Evolutionary conservation across 2,888 invertebrate species (phyloP), one percentile per base, ranked within the genome.

Genomic region (Nemoura dubitans): DNA sequence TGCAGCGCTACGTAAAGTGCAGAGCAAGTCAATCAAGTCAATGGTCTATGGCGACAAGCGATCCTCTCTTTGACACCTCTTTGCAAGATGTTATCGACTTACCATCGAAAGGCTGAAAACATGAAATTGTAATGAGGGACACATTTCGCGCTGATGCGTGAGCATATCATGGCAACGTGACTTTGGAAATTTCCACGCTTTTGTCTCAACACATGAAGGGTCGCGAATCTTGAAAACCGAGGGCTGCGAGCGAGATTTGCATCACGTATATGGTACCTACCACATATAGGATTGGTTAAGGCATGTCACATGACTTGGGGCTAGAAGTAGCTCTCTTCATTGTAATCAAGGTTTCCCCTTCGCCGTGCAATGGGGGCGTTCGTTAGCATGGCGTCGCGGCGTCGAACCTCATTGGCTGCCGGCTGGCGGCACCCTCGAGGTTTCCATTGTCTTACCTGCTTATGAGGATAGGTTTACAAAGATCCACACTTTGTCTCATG

Each of bases 261-360:
- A 43, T 81, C 78, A 81, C 42, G 27, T 82, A 27, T 90, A 36
- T 10, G 36, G 36, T 10, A 6, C 5, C 36, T n/a, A 29, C 90
- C 90, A 3, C 90, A 90, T n/a, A 90, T 90, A 28, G 90, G 91
- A 83, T 90, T 91, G 27, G 90, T 90, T 82, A 88, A 90, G 91
- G 86, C 90, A 90, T 87, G 90, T 91, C 88, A 89, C 90, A 86
- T 87, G 87, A 86, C 85, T 76, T 76, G 27, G 87, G 86, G 86
- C 83, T 29, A 86, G 85, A 88, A 88, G 88, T 88, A 88, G 87
- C 87, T 86, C 87, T 86, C 87, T 85, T 88, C 86, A 88, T 86
- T 88, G 86, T 87, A 88, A 88, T 87, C 87, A 88, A 86, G 85
- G 87, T 86, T 87, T 85, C 87, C 87, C 86, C 85, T 86, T 86